Percentiles rank a stretch among this genome's conserved stretches.
Conservation (phyloP, 2,113 vertebrate genomes). For the Thamnophis sirtalis region DNA sequence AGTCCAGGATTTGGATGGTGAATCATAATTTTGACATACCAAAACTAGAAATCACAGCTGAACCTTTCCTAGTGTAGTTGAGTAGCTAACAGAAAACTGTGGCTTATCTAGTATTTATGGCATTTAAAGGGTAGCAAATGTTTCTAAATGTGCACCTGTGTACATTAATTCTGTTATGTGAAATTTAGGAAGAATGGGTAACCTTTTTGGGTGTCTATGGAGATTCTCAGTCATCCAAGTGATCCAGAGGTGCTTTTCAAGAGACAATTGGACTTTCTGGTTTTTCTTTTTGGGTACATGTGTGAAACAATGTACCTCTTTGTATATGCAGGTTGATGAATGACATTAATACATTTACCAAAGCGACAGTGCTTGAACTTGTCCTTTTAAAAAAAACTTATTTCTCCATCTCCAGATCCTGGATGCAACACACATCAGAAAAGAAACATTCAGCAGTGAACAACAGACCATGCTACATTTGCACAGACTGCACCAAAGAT, state of each 20-base stretch:
- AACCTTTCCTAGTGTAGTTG: not conserved
- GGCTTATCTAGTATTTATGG: not conserved
- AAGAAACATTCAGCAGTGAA: not conserved
- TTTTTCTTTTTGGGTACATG: not conserved
- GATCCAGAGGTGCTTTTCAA: too few relatives aligned
- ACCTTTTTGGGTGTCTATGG: not conserved
- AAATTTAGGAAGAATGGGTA: not conserved
- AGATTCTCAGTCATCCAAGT: too few relatives aligned
- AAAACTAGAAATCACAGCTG: not conserved
- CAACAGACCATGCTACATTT: not conserved
- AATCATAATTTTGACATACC: not conserved
- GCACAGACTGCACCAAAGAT: slow-evolving; percentile 4
- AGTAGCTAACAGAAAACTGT: not conserved
- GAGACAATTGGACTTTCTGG: too few relatives aligned
- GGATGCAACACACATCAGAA: not conserved
- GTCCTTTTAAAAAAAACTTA: not conserved
- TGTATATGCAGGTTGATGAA: not conserved
- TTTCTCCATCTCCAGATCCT: not conserved
- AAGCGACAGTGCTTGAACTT: not conserved
- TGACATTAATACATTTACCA: not conserved
- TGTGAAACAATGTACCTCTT: not conserved
- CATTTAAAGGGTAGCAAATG: not conserved
- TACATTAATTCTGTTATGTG: not conserved
- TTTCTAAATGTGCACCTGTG: not conserved
- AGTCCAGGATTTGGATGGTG: not conserved